Evolutionary conservation across 2,113 vertebrate species (phyloP).

Genomic region (Hyaena hyaena): DNA sequence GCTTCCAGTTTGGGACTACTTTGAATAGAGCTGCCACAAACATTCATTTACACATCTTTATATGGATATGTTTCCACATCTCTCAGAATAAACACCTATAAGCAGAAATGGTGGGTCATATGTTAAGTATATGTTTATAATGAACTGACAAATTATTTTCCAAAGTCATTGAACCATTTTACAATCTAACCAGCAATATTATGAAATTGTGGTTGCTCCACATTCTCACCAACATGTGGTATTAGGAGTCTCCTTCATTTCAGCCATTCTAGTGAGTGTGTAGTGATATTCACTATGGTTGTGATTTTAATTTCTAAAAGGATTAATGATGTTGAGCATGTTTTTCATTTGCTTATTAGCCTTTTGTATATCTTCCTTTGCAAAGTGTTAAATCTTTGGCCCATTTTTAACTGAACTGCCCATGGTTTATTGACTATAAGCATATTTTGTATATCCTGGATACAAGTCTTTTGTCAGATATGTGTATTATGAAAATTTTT

Average conservation of each 20-base stretch:
- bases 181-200: background rate
- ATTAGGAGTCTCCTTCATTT: conserved; percentile 17
- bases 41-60: background rate
- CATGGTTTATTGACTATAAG: background rate
- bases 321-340: background rate
- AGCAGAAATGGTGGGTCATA: background rate
- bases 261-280: background rate
- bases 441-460: background rate
- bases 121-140: background rate
- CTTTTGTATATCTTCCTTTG: background rate
- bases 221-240: background rate
- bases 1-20: background rate
- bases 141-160: background rate
- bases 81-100: background rate
- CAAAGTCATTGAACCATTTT: background rate
- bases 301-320: conserved; percentile 33
- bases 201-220: background rate
- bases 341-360: background rate
- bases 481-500: conserved; percentile 4
- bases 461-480: background rate
- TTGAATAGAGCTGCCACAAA: background rate
- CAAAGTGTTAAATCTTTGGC: conserved; percentile 11
- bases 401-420: conserved; percentile 17
- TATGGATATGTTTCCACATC: background rate
- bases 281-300: background rate